A percentile compares a stretch with the other conserved stretches of the same genome.
Evolutionary conservation across 2,888 invertebrate genomes (phyloP).

Genomic region (Aleiodes leptofemur): DNA sequence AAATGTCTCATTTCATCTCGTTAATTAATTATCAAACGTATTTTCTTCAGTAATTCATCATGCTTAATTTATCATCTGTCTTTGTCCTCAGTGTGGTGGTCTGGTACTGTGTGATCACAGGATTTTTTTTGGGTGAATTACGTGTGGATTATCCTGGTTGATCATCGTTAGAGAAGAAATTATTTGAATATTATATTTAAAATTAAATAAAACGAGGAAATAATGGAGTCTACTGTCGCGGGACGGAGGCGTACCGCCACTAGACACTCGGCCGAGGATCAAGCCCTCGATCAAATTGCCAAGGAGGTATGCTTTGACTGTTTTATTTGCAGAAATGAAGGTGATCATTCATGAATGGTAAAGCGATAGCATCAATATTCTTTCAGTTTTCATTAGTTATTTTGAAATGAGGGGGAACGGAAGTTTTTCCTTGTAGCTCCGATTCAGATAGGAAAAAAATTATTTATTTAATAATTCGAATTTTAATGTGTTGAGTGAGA

Average conservation of each 20-base stretch:
- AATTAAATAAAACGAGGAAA: slow-evolving; percentile 49
- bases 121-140: slow-evolving; percentile 49
- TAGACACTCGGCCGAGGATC: slow-evolving; percentile 97
- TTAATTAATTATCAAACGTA: no score
- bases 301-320: slow-evolving; percentile 86
- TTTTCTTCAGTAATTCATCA: background rate
- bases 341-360: no score
- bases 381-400: no score
- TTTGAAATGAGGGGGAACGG: no score
- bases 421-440: no score
- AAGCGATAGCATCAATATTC: no score
- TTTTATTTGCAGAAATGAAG: no score
- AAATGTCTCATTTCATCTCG: no score
- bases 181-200: slow-evolving; percentile 43
- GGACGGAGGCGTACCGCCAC: slow-evolving; percentile 88
- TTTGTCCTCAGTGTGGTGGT: slow-evolving; percentile 58
- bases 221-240: slow-evolving; percentile 73
- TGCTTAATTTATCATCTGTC: slow-evolving; percentile 48
- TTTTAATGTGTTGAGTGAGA: slow-evolving; percentile 11
- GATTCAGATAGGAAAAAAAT: slow-evolving; percentile 12
- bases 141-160: slow-evolving; percentile 7
- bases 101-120: slow-evolving; percentile 55
- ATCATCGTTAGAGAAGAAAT: slow-evolving; percentile 38
- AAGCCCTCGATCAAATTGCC: slow-evolving; percentile 97
- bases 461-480: slow-evolving; percentile 1